These are phyloP conservation scores for Resseliella maxima DNA, from an alignment of 2,888 invertebrate species.

Conservation along the genomic window DNA sequence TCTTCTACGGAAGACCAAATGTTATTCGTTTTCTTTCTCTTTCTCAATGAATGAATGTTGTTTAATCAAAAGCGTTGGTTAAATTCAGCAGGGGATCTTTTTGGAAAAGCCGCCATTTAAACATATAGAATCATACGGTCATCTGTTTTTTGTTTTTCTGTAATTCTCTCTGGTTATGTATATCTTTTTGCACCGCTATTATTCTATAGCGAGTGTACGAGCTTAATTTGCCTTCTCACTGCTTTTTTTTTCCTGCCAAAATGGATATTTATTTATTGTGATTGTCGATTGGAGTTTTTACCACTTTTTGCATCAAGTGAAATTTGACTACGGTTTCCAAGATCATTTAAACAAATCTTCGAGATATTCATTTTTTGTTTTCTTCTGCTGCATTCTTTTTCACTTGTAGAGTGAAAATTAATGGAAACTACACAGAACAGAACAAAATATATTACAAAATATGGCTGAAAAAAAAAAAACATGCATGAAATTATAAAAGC, in stretches of 20 bases:
- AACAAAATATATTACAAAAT: too few relatives aligned
- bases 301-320: background rate
- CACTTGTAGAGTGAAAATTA: slow-evolving; percentile 35
- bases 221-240: slow-evolving; percentile 47
- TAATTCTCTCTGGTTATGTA: background rate
- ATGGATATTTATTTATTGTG: background rate
- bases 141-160: background rate
- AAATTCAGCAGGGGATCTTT: slow-evolving; percentile 53
- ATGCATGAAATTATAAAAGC: background rate
- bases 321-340: slow-evolving; percentile 13
- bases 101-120: slow-evolving; percentile 53
- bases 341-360: slow-evolving; percentile 20
- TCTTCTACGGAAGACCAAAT: background rate
- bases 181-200: background rate
- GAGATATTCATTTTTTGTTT: background rate
- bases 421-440: background rate
- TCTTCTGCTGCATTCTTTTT: background rate
- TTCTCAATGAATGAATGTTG: slow-evolving; percentile 14
- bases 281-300: slow-evolving; percentile 2
- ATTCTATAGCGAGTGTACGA: background rate
- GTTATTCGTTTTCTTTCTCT: background rate
- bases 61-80: slow-evolving; percentile 50
- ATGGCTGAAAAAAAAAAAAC: background rate
- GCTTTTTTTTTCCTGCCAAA: background rate
- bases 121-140: slow-evolving; percentile 1